Evolutionary conservation across 2,113 vertebrate genomes (phyloP).

Genomic region (Talpa occidentalis): DNA sequence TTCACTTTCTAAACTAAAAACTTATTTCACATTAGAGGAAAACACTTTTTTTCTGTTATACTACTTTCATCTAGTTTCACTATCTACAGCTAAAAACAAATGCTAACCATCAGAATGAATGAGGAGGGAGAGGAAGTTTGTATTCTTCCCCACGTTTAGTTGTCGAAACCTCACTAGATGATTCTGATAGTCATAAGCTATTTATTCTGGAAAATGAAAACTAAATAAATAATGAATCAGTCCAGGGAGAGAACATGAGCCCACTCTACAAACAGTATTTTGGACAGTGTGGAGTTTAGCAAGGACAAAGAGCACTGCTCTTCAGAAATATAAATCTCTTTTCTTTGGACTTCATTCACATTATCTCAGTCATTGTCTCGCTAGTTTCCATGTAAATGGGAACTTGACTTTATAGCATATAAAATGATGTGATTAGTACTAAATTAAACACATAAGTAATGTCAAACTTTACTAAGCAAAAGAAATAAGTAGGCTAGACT

Average conservation of each 20-base stretch:
- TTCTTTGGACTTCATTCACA: conserved; percentile 12
- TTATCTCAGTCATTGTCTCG: not conserved
- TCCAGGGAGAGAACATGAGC: conserved; percentile 45
- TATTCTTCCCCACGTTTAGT: not conserved
- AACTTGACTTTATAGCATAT: conserved; percentile 5
- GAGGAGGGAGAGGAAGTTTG: not conserved
- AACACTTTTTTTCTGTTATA: conserved; percentile 30
- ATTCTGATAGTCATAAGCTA: conserved; percentile 17
- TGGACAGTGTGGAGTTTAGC: not conserved
- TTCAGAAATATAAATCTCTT: not conserved
- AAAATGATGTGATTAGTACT: conserved; percentile 42
- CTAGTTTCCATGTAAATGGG: conserved; percentile 33
- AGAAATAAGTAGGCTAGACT: not conserved
- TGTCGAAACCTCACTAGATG: conserved; percentile 8
- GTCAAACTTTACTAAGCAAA: conserved; percentile 23
- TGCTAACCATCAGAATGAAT: not conserved
- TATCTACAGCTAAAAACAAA: not conserved
- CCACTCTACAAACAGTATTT: conserved; percentile 6
- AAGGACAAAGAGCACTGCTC: not conserved
- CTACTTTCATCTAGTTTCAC: conserved; percentile 10
- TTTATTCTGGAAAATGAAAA: conserved; percentile 37
- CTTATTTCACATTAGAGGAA: not conserved
- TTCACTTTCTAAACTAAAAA: conserved; percentile 18
- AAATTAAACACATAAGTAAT: conserved; percentile 5
- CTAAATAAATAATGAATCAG: conserved; percentile 63